These are phyloP conservation scores for Knipowitschia caucasica DNA, from an alignment of 2,797 vertebrate species.

Conservation along the genomic window DNA sequence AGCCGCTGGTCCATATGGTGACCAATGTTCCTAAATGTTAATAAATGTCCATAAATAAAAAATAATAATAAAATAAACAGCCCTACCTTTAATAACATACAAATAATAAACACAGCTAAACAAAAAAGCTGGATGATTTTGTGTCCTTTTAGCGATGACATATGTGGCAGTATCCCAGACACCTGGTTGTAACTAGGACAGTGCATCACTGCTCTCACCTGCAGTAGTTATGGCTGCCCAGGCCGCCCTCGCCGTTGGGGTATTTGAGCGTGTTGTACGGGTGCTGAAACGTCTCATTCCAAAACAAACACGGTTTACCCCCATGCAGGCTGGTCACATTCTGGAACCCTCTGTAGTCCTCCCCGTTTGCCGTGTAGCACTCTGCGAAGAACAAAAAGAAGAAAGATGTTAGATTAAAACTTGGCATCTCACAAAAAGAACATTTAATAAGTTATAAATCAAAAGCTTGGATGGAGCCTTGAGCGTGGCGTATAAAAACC, in stretches of 20 bases:
- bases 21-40: too few relatives aligned
- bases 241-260: constrained; percentile 91
- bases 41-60: too few relatives aligned
- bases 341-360: constrained; percentile 91
- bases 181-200: not conserved
- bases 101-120: too few relatives aligned
- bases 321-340: constrained; percentile 86
- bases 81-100: too few relatives aligned
- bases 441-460: constrained; percentile 25
- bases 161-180: too few relatives aligned
- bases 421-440: constrained; percentile 11
- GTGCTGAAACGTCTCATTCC: constrained; percentile 97
- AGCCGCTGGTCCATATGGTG: too few relatives aligned
- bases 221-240: constrained; percentile 95
- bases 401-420: constrained; percentile 4
- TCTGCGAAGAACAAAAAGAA: constrained; percentile 69
- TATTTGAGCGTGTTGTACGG: constrained; percentile 96
- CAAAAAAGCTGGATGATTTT: too few relatives aligned
- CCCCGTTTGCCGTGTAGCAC: constrained; percentile 94
- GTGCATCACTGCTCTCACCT: constrained; percentile 70
- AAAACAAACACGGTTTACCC: constrained; percentile 92
- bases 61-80: too few relatives aligned
- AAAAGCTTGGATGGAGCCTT: constrained; percentile 34
- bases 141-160: too few relatives aligned
- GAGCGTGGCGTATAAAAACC: constrained; percentile 26